Conservation (phyloP, 2,797 vertebrate species). For the Enteromius afrohamiltoni region DNA sequence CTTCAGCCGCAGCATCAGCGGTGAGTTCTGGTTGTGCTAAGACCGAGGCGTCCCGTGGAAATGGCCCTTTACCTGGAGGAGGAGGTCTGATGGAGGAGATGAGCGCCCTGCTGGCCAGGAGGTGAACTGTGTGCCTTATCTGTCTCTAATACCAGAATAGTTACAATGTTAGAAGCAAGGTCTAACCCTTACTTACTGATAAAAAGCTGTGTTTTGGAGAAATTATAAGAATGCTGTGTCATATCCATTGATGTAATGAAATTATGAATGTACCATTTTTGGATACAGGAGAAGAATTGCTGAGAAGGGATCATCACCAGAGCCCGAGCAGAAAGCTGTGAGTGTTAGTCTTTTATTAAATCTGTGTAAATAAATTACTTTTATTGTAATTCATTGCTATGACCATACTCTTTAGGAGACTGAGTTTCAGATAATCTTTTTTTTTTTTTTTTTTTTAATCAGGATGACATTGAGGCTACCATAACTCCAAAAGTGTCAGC, state of each 20-base stretch:
- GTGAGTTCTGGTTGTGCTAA: conserved; percentile 77
- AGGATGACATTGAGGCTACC: conserved; percentile 89
- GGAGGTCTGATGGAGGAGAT: conserved; percentile 99
- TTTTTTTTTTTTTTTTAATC: conserved; percentile 62
- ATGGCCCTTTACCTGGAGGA: conserved; percentile 90
- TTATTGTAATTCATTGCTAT: background rate
- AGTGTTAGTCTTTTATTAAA: conserved; percentile 64
- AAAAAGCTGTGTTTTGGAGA: background rate
- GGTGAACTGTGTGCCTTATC: conserved; percentile 72
- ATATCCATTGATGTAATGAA: background rate
- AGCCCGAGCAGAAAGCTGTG: conserved; percentile 90
- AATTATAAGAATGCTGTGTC: background rate
- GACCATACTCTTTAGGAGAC: background rate
- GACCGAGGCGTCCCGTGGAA: conserved; percentile 85
- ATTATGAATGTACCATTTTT: conserved; percentile 10
- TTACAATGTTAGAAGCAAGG: background rate
- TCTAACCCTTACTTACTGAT: background rate
- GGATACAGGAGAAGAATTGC: conserved; percentile 92
- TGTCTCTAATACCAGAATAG: background rate
- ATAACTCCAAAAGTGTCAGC: conserved; percentile 87
- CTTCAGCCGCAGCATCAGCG: conserved; percentile 71
- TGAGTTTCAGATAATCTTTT: background rate
- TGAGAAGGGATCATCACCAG: conserved; percentile 93
- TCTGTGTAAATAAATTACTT: background rate
- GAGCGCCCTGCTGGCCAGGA: conserved; percentile 96